Percentiles rank a stretch among this genome's conserved stretches.
phyloP scores from a whole-genome alignment of 1,140 invertebrate genomes.

The Drosophila punjabiensis region DNA sequence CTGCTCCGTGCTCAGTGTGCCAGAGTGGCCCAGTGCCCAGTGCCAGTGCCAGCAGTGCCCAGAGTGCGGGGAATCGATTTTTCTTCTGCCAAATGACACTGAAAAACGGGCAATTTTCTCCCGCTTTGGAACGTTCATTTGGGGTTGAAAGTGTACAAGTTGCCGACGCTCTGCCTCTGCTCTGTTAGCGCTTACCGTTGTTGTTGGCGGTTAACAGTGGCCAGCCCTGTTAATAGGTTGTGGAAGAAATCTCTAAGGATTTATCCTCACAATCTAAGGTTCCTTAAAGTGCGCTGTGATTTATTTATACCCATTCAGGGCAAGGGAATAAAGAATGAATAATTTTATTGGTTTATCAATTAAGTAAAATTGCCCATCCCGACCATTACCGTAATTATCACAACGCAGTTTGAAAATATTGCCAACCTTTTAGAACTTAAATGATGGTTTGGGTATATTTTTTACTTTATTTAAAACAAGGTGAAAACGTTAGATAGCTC shows the following conservation, averaged over 20 bases:
- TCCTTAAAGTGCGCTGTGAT: too few relatives aligned
- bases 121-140: constrained; percentile 18
- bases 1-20: constrained; percentile 31
- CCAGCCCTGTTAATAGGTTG: neutral
- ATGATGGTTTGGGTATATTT: neutral
- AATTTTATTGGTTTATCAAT: neutral
- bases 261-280: neutral
- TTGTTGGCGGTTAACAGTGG: constrained; percentile 20
- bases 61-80: constrained; percentile 75
- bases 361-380: neutral
- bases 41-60: constrained; percentile 11
- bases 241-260: neutral
- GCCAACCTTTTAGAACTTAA: neutral
- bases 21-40: constrained; percentile 66
- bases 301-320: neutral
- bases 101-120: constrained; percentile 78
- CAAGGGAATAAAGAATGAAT: too few relatives aligned
- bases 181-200: neutral
- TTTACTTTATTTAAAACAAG: neutral
- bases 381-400: too few relatives aligned
- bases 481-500: neutral
- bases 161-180: constrained; percentile 12
- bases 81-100: constrained; percentile 79
- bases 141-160: constrained; percentile 66
- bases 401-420: too few relatives aligned